phyloP scores from a whole-genome alignment of 1,140 invertebrate species.

The Cyphomyrmex costatus region DNA sequence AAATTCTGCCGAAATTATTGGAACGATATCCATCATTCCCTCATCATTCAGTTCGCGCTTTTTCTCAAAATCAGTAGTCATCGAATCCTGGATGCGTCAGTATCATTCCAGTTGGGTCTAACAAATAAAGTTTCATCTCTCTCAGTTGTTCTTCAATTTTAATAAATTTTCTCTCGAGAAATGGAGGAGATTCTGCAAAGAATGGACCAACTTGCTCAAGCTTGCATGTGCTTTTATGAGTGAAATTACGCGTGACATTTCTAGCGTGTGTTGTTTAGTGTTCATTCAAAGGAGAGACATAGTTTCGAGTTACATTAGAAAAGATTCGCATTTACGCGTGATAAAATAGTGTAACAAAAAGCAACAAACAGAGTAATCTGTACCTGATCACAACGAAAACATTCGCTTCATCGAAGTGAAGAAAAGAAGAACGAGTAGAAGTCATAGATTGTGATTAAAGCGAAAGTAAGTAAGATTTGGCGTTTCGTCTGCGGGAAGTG shows the following conservation, averaged over 20 bases:
- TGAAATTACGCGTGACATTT: background rate
- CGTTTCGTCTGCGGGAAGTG: background rate
- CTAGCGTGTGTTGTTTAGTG: slow-evolving; percentile 17
- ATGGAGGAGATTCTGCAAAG: slow-evolving; percentile 46
- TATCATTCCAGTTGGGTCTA: background rate
- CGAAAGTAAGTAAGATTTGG: background rate
- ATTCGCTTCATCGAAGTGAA: slow-evolving; percentile 50
- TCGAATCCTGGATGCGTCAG: background rate
- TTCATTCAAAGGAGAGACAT: slow-evolving; percentile 5
- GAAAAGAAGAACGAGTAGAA: slow-evolving; percentile 29
- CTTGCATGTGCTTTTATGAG: slow-evolving; percentile 10
- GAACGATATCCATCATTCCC: background rate
- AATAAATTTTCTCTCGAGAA: slow-evolving; percentile 68
- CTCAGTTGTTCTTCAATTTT: slow-evolving; percentile 63
- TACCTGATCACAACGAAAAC: slow-evolving; percentile 76
- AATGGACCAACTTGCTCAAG: slow-evolving; percentile 32
- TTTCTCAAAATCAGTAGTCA: background rate
- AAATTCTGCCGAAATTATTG: background rate
- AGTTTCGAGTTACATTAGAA: background rate
- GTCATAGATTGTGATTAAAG: background rate
- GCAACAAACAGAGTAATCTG: slow-evolving; percentile 58
- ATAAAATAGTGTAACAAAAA: slow-evolving; percentile 33
- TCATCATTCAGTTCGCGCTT: background rate
- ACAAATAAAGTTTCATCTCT: slow-evolving; percentile 1
- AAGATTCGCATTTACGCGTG: background rate